Evolutionary conservation across 2,113 vertebrate genomes (phyloP).

Genomic region (Taxidea taxus): DNA sequence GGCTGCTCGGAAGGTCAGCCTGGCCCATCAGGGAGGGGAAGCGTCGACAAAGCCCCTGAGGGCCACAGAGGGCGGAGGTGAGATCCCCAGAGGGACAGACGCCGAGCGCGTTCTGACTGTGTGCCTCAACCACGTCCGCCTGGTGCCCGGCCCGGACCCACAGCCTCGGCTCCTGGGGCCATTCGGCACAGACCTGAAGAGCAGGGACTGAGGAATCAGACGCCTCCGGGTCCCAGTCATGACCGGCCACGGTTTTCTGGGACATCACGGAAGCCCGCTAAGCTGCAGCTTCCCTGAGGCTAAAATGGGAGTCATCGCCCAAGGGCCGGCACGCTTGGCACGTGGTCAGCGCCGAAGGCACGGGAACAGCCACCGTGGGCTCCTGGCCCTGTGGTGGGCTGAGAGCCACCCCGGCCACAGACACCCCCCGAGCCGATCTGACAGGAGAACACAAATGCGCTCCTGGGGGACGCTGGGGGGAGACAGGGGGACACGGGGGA

Average conservation of each 20-base stretch:
- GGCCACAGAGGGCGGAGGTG: neutral
- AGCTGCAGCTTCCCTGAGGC: neutral
- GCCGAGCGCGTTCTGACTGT: neutral
- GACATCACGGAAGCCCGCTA: neutral
- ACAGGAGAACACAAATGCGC: neutral
- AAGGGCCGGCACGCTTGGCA: neutral
- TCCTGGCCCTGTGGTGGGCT: too few relatives aligned
- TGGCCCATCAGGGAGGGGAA: neutral
- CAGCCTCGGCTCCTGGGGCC: neutral
- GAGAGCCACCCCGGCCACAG: neutral
- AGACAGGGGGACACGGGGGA: too few relatives aligned
- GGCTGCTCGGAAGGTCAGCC: neutral
- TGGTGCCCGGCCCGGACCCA: neutral
- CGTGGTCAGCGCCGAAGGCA: rapidly evolving
- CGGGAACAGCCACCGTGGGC: rapidly evolving
- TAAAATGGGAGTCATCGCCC: too few relatives aligned
- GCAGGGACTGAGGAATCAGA: neutral
- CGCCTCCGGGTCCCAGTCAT: too few relatives aligned
- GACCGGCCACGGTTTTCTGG: neutral
- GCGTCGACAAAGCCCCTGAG: too few relatives aligned
- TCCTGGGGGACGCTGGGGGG: too few relatives aligned
- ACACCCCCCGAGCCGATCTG: neutral
- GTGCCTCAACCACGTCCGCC: rapidly evolving
- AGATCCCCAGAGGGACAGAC: neutral
- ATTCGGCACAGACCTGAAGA: neutral